phyloP scores from a whole-genome alignment of 2,888 invertebrate genomes.

The Drosophila nigritarsus region DNA sequence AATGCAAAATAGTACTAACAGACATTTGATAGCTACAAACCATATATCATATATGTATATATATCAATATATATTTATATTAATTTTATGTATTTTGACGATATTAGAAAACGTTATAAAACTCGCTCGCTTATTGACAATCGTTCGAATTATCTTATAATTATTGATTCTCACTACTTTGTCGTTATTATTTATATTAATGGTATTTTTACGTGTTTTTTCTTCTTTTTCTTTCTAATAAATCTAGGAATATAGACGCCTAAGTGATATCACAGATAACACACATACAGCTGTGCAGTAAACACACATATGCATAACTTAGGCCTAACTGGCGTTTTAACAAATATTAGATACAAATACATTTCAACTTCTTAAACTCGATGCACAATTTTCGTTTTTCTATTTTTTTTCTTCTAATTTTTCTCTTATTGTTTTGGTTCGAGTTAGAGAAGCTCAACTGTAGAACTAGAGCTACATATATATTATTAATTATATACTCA shows the following conservation, averaged over 20 bases:
- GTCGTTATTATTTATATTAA: constrained; percentile 16
- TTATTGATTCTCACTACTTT: constrained; percentile 25
- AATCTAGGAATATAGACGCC: constrained; percentile 63
- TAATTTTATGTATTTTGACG: constrained; percentile 29
- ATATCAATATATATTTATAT: constrained; percentile 23
- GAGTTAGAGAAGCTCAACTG: constrained; percentile 8
- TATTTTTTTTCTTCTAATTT: too few relatives aligned
- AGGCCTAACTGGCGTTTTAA: constrained; percentile 61
- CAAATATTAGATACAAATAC: constrained; percentile 49
- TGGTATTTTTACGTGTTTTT: constrained; percentile 17
- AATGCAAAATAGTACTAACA: constrained; percentile 39
- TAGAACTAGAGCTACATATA: constrained; percentile 18
- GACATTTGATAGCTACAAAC: constrained; percentile 41
- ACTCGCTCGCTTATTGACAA: constrained; percentile 51
- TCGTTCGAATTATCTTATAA: constrained; percentile 35
- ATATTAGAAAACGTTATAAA: constrained; percentile 67
- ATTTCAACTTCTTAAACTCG: constrained; percentile 10
- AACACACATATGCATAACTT: constrained; percentile 67
- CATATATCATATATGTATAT: constrained; percentile 37
- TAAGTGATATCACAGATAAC: constrained; percentile 74
- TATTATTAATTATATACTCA: background rate
- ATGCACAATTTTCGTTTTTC: background rate
- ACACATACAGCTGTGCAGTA: constrained; percentile 28
- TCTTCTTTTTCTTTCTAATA: constrained; percentile 20
- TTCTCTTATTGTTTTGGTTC: background rate